These are phyloP conservation scores for Melanerpes formicivorus DNA, from an alignment of 2,113 vertebrate genomes.

Conservation along the genomic window DNA sequence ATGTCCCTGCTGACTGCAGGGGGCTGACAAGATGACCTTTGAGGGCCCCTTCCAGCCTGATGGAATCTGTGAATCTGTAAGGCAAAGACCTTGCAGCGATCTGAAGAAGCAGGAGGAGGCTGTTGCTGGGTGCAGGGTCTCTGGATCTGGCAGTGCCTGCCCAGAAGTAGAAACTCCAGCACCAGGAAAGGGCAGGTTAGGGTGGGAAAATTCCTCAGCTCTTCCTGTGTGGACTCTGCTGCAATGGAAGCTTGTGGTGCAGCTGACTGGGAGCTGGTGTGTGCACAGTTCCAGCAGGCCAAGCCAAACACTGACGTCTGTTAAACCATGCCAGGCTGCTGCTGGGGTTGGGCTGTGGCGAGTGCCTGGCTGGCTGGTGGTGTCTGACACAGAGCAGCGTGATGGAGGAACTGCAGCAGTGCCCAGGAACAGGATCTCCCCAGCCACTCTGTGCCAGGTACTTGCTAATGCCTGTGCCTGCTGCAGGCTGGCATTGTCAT, in stretches of 20 bases:
- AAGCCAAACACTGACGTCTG: not conserved
- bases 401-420: not conserved
- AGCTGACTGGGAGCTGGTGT: not conserved
- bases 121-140: not conserved
- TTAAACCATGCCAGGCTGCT: not conserved
- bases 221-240: not conserved
- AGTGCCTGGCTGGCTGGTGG: not conserved
- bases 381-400: not conserved
- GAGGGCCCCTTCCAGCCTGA: too few relatives aligned
- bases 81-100: not conserved
- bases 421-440: not conserved
- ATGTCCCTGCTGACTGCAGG: too few relatives aligned
- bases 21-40: too few relatives aligned
- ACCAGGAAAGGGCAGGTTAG: not conserved
- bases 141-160: not conserved
- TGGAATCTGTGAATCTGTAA: not conserved
- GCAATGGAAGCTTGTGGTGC: not conserved
- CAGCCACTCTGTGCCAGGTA: not conserved
- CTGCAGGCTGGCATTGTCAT: not conserved
- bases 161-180: not conserved
- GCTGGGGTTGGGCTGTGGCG: constrained; percentile 12
- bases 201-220: not conserved
- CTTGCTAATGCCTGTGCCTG: not conserved
- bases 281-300: not conserved
- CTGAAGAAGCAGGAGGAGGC: not conserved